phyloP scores from a whole-genome alignment of 2,888 invertebrate genomes.

The Diarsia brunnea region DNA sequence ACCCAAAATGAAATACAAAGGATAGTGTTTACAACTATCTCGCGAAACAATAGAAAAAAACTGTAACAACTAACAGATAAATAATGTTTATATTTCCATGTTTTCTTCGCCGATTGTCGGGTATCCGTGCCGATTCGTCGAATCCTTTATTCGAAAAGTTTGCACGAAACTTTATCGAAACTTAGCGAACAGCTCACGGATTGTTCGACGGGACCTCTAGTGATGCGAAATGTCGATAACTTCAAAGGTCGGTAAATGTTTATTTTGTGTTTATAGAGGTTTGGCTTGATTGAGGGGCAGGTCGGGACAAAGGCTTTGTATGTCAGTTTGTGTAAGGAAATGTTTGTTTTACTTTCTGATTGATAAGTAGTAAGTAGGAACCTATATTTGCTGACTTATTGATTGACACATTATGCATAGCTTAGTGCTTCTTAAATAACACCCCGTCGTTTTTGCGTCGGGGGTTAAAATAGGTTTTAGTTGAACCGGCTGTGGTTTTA shows the following conservation, averaged over 20 bases:
- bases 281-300: constrained; percentile 30
- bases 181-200: constrained; percentile 52
- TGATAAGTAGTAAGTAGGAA: background rate
- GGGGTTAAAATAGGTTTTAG: too few species aligned
- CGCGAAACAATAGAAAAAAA: constrained; percentile 20
- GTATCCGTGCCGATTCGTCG: constrained; percentile 46
- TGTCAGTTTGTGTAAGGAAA: constrained; percentile 13
- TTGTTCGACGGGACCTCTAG: constrained; percentile 54
- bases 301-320: constrained; percentile 8
- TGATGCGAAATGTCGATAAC: constrained; percentile 55
- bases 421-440: too few species aligned
- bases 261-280: constrained; percentile 17
- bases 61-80: constrained; percentile 36
- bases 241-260: constrained; percentile 36
- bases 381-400: background rate
- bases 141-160: constrained; percentile 66
- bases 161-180: constrained; percentile 49
- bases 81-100: constrained; percentile 57
- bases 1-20: background rate
- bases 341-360: constrained; percentile 12
- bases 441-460: too few species aligned
- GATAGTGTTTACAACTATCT: constrained; percentile 7
- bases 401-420: background rate
- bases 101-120: constrained; percentile 44
- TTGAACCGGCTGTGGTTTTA: too few species aligned